These are phyloP conservation scores for Limnodromus scolopaceus DNA, from an alignment of 2,797 vertebrate species.

Conservation along the genomic window DNA sequence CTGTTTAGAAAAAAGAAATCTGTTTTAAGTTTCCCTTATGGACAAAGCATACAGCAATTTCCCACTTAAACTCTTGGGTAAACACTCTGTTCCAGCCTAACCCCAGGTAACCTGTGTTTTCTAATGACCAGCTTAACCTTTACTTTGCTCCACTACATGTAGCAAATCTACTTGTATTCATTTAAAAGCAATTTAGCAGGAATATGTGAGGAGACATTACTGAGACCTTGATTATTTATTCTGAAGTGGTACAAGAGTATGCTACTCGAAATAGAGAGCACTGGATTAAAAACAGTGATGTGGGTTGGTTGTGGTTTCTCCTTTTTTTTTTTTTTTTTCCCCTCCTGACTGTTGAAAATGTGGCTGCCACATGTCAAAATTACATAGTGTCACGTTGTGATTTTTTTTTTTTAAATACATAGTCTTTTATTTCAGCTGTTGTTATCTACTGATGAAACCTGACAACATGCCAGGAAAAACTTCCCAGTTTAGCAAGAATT, in stretches of 20 bases:
- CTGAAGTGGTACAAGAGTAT: not conserved
- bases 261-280: not conserved
- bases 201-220: not conserved
- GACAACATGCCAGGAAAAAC: conserved; percentile 46
- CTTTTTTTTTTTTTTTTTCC: not conserved
- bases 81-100: conserved; percentile 18
- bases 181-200: not conserved
- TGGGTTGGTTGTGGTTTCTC: not conserved
- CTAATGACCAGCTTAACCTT: conserved; percentile 41
- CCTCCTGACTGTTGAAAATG: not conserved
- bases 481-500: not conserved
- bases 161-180: not conserved
- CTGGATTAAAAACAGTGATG: not conserved
- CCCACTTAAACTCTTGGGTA: conserved; percentile 13
- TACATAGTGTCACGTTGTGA: not conserved
- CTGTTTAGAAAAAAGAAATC: not conserved
- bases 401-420: not conserved
- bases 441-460: conserved; percentile 26
- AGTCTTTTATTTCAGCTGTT: conserved; percentile 35
- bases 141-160: not conserved
- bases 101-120: not conserved
- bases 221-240: conserved; percentile 22
- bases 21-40: not conserved
- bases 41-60: conserved; percentile 25
- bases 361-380: conserved; percentile 40